Evolutionary conservation across 2,113 vertebrate species (phyloP).

Genomic region (Macroglossus sobrinus): DNA sequence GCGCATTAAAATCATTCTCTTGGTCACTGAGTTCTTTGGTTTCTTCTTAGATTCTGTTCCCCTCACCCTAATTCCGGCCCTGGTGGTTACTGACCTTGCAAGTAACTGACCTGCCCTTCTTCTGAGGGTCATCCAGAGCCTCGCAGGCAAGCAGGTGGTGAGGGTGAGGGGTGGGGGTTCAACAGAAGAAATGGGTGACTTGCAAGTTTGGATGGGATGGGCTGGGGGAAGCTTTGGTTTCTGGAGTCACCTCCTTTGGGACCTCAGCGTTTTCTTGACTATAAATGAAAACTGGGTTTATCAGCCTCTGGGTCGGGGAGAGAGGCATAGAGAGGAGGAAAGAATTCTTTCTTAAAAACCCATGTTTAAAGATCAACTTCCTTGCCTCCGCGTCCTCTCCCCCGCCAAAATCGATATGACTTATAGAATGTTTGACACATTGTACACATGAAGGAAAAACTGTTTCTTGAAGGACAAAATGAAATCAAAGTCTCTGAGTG

Average conservation of each 20-base stretch:
- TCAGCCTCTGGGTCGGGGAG: background rate
- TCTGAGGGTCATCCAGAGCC: background rate
- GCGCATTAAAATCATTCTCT: background rate
- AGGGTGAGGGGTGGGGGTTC: background rate
- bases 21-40: background rate
- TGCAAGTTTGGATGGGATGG: background rate
- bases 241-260: background rate
- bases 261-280: background rate
- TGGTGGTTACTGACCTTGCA: background rate
- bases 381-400: background rate
- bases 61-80: background rate
- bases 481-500: background rate
- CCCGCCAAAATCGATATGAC: background rate
- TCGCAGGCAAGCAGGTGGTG: background rate
- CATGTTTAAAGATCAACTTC: background rate
- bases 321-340: background rate
- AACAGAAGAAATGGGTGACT: background rate
- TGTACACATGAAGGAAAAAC: background rate
- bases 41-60: background rate
- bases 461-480: background rate
- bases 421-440: background rate
- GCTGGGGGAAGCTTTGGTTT: background rate
- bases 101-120: too few relatives aligned
- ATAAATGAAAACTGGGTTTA: background rate
- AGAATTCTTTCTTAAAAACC: background rate